Conservation (phyloP, 2,888 invertebrate species). For the Heliconius cydno region DNA sequence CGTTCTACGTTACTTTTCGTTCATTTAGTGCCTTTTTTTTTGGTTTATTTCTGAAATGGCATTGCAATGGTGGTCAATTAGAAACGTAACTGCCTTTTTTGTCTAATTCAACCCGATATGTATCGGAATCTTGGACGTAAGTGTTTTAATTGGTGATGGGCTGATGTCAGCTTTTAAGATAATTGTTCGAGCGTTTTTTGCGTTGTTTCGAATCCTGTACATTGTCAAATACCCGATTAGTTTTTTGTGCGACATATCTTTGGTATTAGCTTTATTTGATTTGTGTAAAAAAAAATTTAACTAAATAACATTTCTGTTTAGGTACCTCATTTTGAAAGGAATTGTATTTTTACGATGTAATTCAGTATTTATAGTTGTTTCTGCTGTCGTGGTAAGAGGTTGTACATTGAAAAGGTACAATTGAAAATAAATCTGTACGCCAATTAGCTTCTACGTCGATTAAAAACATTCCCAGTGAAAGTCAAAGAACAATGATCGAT, state of each 20-base stretch:
- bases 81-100: constrained; percentile 50
- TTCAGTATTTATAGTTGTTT: constrained; percentile 3
- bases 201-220: constrained; percentile 29
- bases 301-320: constrained; percentile 1
- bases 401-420: constrained; percentile 33
- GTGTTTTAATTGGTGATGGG: constrained; percentile 47
- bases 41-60: constrained; percentile 52
- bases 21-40: constrained; percentile 42
- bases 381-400: neutral
- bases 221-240: constrained; percentile 34
- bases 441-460: constrained; percentile 40
- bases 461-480: constrained; percentile 34
- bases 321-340: neutral
- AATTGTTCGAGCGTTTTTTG: constrained; percentile 40
- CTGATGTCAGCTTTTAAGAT: constrained; percentile 47
- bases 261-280: constrained; percentile 25
- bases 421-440: constrained; percentile 38
- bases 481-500: constrained; percentile 42
- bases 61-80: constrained; percentile 70
- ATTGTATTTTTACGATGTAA: constrained; percentile 25
- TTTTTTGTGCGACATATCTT: constrained; percentile 21
- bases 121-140: constrained; percentile 47
- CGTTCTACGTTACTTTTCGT: constrained; percentile 55
- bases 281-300: constrained; percentile 13
- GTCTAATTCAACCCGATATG: constrained; percentile 46